Evolutionary conservation across 1,140 invertebrate species (phyloP).

Genomic region (Drosophila paulistorum): DNA sequence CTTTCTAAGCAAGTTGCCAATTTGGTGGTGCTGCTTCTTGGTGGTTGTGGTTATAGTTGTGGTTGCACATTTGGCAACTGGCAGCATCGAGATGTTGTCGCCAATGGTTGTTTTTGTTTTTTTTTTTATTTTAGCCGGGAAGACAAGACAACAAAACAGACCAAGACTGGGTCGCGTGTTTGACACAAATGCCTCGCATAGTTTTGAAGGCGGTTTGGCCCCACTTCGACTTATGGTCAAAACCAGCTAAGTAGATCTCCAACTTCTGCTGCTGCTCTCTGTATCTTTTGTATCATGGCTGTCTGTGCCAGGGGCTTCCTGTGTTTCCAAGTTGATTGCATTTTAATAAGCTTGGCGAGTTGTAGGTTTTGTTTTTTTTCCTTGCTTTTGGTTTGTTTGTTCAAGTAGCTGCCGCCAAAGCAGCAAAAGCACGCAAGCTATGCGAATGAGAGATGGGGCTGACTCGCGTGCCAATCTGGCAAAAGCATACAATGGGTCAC

Average conservation of each 20-base stretch:
- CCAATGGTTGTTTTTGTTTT: constrained; percentile 49
- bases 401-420: constrained; percentile 55
- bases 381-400: constrained; percentile 34
- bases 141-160: constrained; percentile 11
- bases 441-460: constrained; percentile 20
- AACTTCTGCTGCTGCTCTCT: constrained; percentile 8
- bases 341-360: constrained; percentile 67
- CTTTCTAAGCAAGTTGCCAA: constrained; percentile 80
- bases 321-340: constrained; percentile 65
- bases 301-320: constrained; percentile 51
- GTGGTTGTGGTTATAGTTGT: neutral
- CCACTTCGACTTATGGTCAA: constrained; percentile 73
- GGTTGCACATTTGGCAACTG: constrained; percentile 51
- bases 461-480: constrained; percentile 62
- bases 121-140: constrained; percentile 38
- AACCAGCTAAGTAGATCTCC: constrained; percentile 42
- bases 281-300: neutral
- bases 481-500: constrained; percentile 47
- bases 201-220: constrained; percentile 78
- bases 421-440: constrained; percentile 65
- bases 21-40: constrained; percentile 48
- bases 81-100: constrained; percentile 24
- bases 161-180: constrained; percentile 77
- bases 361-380: constrained; percentile 27
- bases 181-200: constrained; percentile 80